Evolutionary conservation across 2,113 vertebrate genomes (phyloP), one percentile per base, ranked within the genome.

Genomic region (Tychaedon coryphoeus): DNA sequence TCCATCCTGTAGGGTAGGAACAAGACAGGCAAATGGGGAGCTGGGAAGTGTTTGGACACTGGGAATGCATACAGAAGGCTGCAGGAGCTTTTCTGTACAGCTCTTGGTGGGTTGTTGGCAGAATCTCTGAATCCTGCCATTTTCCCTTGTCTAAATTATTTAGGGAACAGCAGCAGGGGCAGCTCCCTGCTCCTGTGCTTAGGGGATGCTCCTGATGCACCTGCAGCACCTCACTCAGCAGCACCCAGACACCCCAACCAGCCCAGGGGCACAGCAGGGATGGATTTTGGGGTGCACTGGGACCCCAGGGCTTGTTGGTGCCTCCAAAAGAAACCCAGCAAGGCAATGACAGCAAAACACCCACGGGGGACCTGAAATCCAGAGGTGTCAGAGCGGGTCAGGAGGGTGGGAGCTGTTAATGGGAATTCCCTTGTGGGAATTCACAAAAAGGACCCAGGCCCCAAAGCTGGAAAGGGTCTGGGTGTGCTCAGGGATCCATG

Each of bases 21-120:
- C 77, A 31, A 85, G 73, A n/a, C 64, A 78, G 71, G 91, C 80
- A 90, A 89, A 94, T 54, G 89, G 90, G 76, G 70, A 81, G 29
- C 86, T 61, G 89, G 83, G 89, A 72, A 75, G 61, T 1, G 3
- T 72, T 93, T 69, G 48, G 86, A n/a, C 0, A 2, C 40, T 38
- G 62, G 73, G 77, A 72, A 53, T 89, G 91, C 78, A 96, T 82
- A 72, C 77, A 92, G 72, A 78, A 20, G 69, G 83, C 60, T 91
- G 87, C 48, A 47, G 76, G 77, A 69, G 93, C 45, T 92, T 85
- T 91, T 23, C 69, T 64, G 73, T 60, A 72, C 57, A 91, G 0
- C 57, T 53, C 86, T 60, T 26, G 4, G 5, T 1, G 1, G 31
- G 40, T 6, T 76, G 89, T 45, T 61, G 72, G 51, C 34, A 38